Conservation (phyloP, 2,888 invertebrate genomes). For the Siphonodentalium dalli region DNA sequence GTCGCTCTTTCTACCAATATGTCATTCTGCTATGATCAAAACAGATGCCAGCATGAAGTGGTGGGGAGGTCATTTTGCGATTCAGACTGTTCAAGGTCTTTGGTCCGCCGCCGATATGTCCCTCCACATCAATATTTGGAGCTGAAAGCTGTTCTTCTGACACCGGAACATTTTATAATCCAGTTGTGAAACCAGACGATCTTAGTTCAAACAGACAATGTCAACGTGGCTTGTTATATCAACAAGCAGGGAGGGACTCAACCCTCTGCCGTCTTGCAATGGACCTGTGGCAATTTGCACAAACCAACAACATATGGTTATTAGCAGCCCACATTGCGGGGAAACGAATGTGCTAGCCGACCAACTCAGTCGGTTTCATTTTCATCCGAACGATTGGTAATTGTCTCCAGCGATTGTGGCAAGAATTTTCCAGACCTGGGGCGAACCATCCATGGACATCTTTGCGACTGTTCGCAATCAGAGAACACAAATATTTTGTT, state of each 20-base stretch:
- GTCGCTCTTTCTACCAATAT: neutral
- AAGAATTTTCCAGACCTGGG: neutral
- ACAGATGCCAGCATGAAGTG: neutral
- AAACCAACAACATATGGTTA: too few relatives aligned
- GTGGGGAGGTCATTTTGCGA: slow-evolving; percentile 1
- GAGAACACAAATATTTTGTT: neutral
- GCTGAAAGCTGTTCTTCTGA: too few relatives aligned
- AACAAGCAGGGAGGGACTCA: slow-evolving; percentile 1
- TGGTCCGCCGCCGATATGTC: neutral
- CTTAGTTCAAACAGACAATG: too few relatives aligned
- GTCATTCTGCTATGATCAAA: too few relatives aligned
- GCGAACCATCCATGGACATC: neutral
- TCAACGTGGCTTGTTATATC: too few relatives aligned
- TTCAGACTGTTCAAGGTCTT: neutral
- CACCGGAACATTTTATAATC: neutral
- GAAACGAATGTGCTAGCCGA: too few relatives aligned
- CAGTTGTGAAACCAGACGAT: neutral
- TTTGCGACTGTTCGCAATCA: neutral
- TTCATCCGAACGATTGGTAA: neutral
- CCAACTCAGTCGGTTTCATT: neutral
- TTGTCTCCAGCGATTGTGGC: neutral
- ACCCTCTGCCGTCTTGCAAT: neutral
- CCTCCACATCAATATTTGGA: slow-evolving; percentile 1
- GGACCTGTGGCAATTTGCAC: neutral
- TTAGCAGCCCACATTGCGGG: neutral